Percentiles rank a stretch among this genome's conserved stretches.
Evolutionary conservation across 2,888 invertebrate species (phyloP).

Genomic region (Thereva nobilitata): DNA sequence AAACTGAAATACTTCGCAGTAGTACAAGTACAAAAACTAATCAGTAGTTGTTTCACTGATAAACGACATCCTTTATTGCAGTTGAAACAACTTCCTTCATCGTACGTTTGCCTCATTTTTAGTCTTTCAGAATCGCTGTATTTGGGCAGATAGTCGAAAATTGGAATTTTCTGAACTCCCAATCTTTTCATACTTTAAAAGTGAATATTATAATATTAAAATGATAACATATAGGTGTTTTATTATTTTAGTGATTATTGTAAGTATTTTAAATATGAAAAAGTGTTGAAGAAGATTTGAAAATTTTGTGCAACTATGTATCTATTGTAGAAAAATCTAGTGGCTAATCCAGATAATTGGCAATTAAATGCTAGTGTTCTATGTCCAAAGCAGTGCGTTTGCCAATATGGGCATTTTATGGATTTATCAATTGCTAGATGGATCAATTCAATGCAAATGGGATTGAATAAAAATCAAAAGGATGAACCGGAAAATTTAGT

Average conservation of each 20-base stretch:
- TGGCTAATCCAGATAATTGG: slow-evolving; percentile 43
- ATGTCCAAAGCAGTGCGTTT: slow-evolving; percentile 63
- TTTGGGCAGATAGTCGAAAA: no score
- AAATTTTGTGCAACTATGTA: neutral
- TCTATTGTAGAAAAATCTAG: slow-evolving; percentile 27
- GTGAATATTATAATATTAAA: slow-evolving; percentile 5
- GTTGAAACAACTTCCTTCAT: slow-evolving; percentile 28
- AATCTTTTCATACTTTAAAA: neutral
- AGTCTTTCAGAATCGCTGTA: no score
- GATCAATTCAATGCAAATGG: slow-evolving; percentile 52
- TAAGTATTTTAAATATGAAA: slow-evolving; percentile 12
- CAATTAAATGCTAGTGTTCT: slow-evolving; percentile 44
- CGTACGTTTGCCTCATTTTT: slow-evolving; percentile 25
- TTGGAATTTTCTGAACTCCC: no score
- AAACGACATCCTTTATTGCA: slow-evolving; percentile 41
- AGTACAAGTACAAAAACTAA: slow-evolving; percentile 14
- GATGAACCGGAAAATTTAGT: slow-evolving; percentile 42
- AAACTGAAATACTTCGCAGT: neutral
- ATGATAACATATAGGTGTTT: slow-evolving; percentile 17
- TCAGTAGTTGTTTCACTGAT: slow-evolving; percentile 31
- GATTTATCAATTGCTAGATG: slow-evolving; percentile 63
- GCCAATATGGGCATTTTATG: slow-evolving; percentile 61
- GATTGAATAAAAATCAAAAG: slow-evolving; percentile 37
- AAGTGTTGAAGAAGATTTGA: neutral
- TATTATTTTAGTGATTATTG: slow-evolving; percentile 18